A percentile compares a stretch with the other conserved stretches of the same genome.
Evolutionary conservation across 2,888 invertebrate genomes (phyloP).

Genomic region (Netelia melanura): DNA sequence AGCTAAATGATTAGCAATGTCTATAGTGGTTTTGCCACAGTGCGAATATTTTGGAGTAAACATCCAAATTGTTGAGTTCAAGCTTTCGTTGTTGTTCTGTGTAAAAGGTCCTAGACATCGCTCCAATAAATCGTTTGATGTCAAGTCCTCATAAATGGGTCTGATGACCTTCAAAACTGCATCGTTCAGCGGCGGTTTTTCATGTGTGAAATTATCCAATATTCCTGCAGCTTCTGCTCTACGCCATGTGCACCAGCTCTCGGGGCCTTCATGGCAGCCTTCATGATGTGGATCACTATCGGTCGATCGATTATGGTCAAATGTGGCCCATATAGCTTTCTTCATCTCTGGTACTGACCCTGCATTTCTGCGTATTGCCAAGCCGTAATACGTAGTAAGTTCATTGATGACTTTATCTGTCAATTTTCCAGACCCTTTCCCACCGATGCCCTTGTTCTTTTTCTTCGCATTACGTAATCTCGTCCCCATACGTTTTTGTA

Average conservation of each 20-base stretch:
- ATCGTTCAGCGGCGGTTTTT: too few species aligned
- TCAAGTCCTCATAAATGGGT: slow-evolving; percentile 52
- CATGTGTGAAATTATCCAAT: too few species aligned
- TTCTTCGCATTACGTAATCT: slow-evolving; percentile 36
- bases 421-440: slow-evolving; percentile 43
- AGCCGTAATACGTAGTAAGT: slow-evolving; percentile 45
- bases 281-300: too few species aligned
- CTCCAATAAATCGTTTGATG: slow-evolving; percentile 51
- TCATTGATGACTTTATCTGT: slow-evolving; percentile 57
- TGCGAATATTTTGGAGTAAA: too few species aligned
- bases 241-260: too few species aligned
- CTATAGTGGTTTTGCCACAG: too few species aligned
- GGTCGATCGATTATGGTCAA: too few species aligned
- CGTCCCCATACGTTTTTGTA: neutral
- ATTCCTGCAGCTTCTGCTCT: too few species aligned
- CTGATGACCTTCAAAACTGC: neutral
- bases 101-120: slow-evolving; percentile 43
- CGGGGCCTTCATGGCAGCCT: too few species aligned
- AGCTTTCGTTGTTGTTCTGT: slow-evolving; percentile 48
- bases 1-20: too few species aligned
- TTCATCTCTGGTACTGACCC: slow-evolving; percentile 47
- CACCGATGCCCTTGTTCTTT: slow-evolving; percentile 31
- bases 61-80: too few species aligned
- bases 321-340: slow-evolving; percentile 56
- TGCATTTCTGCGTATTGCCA: slow-evolving; percentile 54